Conservation (phyloP, 2,113 vertebrate genomes). For the Pitta sordida region DNA sequence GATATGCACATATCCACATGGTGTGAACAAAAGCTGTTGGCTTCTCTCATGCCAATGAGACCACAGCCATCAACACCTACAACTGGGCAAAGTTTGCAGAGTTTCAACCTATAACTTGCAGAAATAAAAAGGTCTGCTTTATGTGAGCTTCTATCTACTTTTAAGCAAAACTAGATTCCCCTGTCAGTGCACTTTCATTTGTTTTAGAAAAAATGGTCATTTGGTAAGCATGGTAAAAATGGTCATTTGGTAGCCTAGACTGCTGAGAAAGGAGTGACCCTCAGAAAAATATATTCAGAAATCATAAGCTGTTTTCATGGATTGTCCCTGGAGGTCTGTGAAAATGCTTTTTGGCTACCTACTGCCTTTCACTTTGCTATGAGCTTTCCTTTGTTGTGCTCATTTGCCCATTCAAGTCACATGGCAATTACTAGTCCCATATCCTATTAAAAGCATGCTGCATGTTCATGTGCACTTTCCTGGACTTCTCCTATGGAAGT, state of each 20-base stretch:
- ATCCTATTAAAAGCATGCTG: not conserved
- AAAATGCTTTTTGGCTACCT: not conserved
- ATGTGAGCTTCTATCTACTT: not conserved
- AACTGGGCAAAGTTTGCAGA: not conserved
- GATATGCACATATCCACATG: not conserved
- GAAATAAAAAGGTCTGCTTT: not conserved
- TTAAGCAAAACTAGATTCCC: not conserved
- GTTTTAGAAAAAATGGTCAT: not conserved
- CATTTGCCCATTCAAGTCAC: conserved; percentile 15
- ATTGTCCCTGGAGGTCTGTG: not conserved
- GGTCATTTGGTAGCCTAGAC: not conserved
- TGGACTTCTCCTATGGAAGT: not conserved
- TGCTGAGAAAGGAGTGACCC: not conserved
- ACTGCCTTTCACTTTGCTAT: not conserved
- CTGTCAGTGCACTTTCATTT: not conserved
- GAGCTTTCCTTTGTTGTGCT: not conserved
- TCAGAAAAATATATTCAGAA: not conserved
- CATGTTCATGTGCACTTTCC: not conserved
- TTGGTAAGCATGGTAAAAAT: too few species aligned
- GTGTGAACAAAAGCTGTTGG: not conserved
- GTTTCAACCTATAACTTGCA: not conserved
- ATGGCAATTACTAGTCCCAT: not conserved
- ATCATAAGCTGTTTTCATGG: not conserved
- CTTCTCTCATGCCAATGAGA: not conserved
- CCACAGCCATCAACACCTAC: not conserved